Conservation (phyloP, 2,113 vertebrate species). For the Nipponia nippon region DNA sequence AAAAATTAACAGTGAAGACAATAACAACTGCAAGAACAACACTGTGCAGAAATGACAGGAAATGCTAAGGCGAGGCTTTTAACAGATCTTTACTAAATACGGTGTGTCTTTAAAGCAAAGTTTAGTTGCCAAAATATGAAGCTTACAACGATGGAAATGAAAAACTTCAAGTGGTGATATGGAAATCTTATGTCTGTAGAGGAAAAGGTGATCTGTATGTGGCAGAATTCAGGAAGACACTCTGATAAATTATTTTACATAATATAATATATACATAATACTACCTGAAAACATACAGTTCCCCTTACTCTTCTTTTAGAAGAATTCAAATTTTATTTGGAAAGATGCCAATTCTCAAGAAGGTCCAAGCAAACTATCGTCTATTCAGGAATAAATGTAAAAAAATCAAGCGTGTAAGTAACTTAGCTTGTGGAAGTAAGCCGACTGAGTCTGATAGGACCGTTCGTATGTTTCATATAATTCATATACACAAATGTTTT, state of each 20-base stretch:
- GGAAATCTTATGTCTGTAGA: no score
- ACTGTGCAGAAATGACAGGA: neutral
- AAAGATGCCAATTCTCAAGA: neutral
- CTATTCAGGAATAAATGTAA: neutral
- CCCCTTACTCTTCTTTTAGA: neutral
- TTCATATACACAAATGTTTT: neutral
- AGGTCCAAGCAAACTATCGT: neutral
- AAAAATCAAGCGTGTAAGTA: neutral
- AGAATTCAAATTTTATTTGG: neutral
- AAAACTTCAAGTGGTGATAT: no score
- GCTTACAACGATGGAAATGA: no score
- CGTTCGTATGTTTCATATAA: accelerated
- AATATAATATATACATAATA: no score
- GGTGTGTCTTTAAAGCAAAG: no score
- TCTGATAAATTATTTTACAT: no score
- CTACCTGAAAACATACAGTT: neutral
- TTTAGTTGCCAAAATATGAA: no score
- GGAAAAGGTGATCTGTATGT: no score
- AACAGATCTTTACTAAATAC: neutral
- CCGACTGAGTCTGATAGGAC: neutral
- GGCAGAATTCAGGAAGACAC: no score
- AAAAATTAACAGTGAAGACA: neutral
- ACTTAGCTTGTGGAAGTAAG: neutral
- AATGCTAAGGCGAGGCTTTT: neutral
- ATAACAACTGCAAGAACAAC: neutral